Percentiles rank a stretch among this genome's conserved stretches.
Conservation (phyloP, 1,140 invertebrate genomes). For the Anadara kagoshimensis region DNA sequence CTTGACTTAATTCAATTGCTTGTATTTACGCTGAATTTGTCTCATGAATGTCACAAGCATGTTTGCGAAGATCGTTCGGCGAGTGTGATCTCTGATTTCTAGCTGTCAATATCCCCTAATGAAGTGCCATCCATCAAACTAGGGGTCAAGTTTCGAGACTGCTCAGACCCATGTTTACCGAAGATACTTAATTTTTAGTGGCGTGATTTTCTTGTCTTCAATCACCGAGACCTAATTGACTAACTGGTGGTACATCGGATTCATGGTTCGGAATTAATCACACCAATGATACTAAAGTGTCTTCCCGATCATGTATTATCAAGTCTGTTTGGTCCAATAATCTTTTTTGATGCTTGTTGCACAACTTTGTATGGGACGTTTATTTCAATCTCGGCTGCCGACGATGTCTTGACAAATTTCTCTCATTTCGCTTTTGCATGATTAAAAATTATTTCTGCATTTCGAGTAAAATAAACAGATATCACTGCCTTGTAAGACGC, state of each 20-base stretch:
- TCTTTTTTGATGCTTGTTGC: not conserved
- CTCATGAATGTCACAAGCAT: slow-evolving; percentile 36
- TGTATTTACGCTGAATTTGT: slow-evolving; percentile 34
- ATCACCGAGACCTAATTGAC: not conserved
- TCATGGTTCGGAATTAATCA: slow-evolving; percentile 14
- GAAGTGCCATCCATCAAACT: slow-evolving; percentile 40
- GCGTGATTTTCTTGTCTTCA: slow-evolving; percentile 10
- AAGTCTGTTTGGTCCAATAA: slow-evolving; percentile 8
- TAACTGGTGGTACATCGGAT: slow-evolving; percentile 3
- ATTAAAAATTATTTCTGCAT: too few species aligned
- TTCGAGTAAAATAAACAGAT: too few species aligned
- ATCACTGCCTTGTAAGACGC: too few species aligned
- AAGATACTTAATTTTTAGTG: slow-evolving; percentile 27
- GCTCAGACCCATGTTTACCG: slow-evolving; percentile 8
- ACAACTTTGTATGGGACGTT: too few species aligned
- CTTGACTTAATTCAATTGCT: slow-evolving; percentile 28
- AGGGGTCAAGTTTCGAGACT: slow-evolving; percentile 37
- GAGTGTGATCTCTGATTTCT: slow-evolving; percentile 40
- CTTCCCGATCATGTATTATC: slow-evolving; percentile 10
- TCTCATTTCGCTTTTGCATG: too few species aligned
- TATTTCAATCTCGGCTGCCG: too few species aligned
- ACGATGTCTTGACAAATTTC: too few species aligned
- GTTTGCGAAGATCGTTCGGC: slow-evolving; percentile 38
- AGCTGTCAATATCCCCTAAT: slow-evolving; percentile 31
- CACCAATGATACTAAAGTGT: slow-evolving; percentile 6